These are phyloP conservation scores for Stegastes partitus DNA, from an alignment of 2,113 vertebrate genomes.

Conservation along the genomic window DNA sequence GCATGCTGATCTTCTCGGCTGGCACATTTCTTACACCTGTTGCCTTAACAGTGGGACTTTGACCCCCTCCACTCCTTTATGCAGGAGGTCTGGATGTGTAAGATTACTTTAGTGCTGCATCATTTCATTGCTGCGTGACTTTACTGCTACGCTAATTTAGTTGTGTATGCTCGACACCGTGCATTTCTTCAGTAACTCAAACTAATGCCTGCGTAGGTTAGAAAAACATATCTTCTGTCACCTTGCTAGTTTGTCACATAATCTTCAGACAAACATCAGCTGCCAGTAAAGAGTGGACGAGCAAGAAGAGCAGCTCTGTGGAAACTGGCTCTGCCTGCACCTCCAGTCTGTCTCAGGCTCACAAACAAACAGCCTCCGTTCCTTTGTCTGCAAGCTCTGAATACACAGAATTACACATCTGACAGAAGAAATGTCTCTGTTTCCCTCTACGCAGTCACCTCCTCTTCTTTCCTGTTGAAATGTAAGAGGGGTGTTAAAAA, in stretches of 20 bases:
- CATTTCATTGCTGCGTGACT: slow-evolving; percentile 16
- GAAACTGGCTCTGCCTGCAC: slow-evolving; percentile 74
- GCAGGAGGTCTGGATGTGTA: slow-evolving; percentile 9
- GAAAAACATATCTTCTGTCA: slow-evolving; percentile 27
- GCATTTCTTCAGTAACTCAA: not conserved
- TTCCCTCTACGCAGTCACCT: not conserved
- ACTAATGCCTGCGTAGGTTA: slow-evolving; percentile 21
- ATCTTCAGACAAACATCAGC: slow-evolving; percentile 30
- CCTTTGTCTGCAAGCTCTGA: not conserved
- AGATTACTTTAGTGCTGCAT: slow-evolving; percentile 28
- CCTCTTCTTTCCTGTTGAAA: not conserved
- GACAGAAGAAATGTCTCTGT: not conserved
- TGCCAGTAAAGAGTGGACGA: slow-evolving; percentile 47
- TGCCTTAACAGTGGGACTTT: slow-evolving; percentile 38
- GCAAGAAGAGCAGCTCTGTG: slow-evolving; percentile 56
- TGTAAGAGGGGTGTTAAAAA: not conserved
- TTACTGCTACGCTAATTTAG: slow-evolving; percentile 28
- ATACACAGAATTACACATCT: slow-evolving; percentile 17
- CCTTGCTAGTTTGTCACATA: slow-evolving; percentile 39
- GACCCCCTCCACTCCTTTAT: slow-evolving; percentile 52
- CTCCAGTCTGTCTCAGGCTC: slow-evolving; percentile 43
- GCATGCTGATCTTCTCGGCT: not conserved
- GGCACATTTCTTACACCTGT: not conserved
- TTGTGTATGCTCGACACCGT: too few species aligned
- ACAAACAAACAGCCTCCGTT: not conserved